Conservation (phyloP, 2,888 invertebrate species). For the Folsomia manolachei region DNA sequence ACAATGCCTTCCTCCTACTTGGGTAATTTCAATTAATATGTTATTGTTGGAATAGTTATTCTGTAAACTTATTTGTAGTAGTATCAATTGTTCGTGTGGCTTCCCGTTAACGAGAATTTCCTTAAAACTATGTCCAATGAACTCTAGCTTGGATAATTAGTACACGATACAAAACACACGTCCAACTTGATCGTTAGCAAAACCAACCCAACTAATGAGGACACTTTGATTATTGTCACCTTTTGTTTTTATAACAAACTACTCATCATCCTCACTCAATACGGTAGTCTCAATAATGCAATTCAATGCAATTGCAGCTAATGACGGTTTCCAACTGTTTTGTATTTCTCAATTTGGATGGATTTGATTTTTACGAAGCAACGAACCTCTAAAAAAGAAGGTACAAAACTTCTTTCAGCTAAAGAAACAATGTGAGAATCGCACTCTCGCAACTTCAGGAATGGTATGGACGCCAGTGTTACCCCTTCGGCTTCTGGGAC, state of each 20-base stretch:
- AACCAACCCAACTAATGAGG: too few species aligned
- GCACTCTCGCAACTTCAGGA: not conserved
- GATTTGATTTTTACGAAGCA: not conserved
- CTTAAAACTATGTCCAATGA: not conserved
- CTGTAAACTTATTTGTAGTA: too few species aligned
- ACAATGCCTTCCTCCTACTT: not conserved
- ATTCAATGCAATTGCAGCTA: too few species aligned
- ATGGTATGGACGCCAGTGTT: conserved; percentile 1
- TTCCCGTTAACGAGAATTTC: too few species aligned
- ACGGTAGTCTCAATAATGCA: not conserved
- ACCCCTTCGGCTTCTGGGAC: conserved; percentile 2
- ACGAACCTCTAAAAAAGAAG: not conserved
- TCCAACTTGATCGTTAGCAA: too few species aligned
- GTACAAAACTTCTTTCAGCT: too few species aligned
- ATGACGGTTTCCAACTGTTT: not conserved
- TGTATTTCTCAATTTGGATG: not conserved
- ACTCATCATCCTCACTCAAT: not conserved
- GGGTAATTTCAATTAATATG: not conserved
- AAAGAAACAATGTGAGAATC: not conserved
- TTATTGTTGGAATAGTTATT: too few species aligned
- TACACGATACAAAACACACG: too few species aligned
- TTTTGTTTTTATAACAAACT: not conserved
- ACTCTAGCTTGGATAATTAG: not conserved
- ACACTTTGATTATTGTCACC: not conserved
- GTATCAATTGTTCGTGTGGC: too few species aligned